Percentiles rank a stretch among this genome's conserved stretches.
Conservation (phyloP, 2,113 vertebrate genomes). For the Asarcornis scutulata region DNA sequence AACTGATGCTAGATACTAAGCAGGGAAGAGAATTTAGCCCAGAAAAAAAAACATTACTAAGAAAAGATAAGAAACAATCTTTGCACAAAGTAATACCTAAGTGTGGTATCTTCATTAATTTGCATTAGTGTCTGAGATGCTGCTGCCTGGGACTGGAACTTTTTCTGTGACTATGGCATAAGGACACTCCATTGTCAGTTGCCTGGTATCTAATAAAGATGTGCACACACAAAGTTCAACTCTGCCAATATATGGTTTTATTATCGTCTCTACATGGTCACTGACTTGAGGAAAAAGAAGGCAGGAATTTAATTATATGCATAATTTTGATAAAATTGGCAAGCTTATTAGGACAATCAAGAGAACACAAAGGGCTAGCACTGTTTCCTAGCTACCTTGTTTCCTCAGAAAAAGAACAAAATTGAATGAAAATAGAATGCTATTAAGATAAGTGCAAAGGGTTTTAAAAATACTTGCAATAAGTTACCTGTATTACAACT, state of each 20-base stretch:
- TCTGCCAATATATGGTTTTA: background rate
- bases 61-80: background rate
- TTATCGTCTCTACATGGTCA: background rate
- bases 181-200: background rate
- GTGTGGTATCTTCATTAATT: background rate
- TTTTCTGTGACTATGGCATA: background rate
- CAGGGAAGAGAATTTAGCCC: background rate
- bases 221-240: background rate
- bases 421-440: background rate
- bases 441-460: background rate
- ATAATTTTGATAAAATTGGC: background rate
- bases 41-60: background rate
- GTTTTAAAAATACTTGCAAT: background rate
- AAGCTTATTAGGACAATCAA: background rate
- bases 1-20: background rate
- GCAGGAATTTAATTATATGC: background rate
- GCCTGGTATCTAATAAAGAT: background rate
- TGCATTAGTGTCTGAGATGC: background rate
- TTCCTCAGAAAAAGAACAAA: background rate
- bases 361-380: background rate
- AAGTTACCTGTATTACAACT: background rate
- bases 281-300: background rate
- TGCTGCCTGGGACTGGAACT: background rate
- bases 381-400: background rate
- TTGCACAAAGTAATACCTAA: background rate